phyloP scores from a whole-genome alignment of 2,888 invertebrate species.

The Drosophila longiperda region DNA sequence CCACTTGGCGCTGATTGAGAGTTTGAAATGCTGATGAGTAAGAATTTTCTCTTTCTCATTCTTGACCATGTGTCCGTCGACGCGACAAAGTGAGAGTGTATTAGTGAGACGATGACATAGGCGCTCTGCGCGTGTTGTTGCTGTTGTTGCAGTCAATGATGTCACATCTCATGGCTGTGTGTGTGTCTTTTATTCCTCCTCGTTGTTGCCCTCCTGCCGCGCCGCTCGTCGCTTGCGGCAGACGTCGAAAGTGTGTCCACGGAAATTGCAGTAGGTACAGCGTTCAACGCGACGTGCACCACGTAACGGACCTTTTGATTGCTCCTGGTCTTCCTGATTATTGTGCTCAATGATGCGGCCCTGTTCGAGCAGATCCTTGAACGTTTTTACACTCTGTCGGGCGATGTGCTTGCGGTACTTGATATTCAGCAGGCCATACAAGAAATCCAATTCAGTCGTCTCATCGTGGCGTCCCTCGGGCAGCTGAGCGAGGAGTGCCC shows the following conservation, averaged over 20 bases:
- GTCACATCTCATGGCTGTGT: slow-evolving; percentile 38
- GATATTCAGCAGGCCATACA: slow-evolving; percentile 79
- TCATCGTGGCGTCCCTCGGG: slow-evolving; percentile 82
- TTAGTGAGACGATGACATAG: slow-evolving; percentile 24
- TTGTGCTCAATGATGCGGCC: slow-evolving; percentile 82
- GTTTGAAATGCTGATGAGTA: slow-evolving; percentile 13
- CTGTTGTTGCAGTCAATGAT: slow-evolving; percentile 48
- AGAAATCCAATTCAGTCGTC: slow-evolving; percentile 80
- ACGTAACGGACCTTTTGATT: slow-evolving; percentile 48
- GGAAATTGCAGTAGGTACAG: slow-evolving; percentile 82
- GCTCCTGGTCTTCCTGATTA: slow-evolving; percentile 60
- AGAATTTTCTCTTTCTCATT: slow-evolving; percentile 18
- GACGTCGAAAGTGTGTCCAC: slow-evolving; percentile 77
- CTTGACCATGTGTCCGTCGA: slow-evolving; percentile 36
- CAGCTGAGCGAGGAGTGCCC: slow-evolving; percentile 82
- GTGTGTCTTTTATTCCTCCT: slow-evolving; percentile 31
- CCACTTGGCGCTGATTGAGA: slow-evolving; percentile 39
- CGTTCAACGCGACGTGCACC: slow-evolving; percentile 67
- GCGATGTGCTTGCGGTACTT: slow-evolving; percentile 82
- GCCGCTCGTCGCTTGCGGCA: slow-evolving; percentile 77
- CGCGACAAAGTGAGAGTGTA: slow-evolving; percentile 44
- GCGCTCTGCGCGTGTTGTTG: slow-evolving; percentile 24
- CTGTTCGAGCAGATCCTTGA: slow-evolving; percentile 81
- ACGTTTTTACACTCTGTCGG: slow-evolving; percentile 76
- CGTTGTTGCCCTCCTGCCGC: slow-evolving; percentile 13